Evolutionary conservation across 1,140 invertebrate species (phyloP), one percentile per base, ranked within the genome.

Genomic region (Ruditapes philippinarum): DNA sequence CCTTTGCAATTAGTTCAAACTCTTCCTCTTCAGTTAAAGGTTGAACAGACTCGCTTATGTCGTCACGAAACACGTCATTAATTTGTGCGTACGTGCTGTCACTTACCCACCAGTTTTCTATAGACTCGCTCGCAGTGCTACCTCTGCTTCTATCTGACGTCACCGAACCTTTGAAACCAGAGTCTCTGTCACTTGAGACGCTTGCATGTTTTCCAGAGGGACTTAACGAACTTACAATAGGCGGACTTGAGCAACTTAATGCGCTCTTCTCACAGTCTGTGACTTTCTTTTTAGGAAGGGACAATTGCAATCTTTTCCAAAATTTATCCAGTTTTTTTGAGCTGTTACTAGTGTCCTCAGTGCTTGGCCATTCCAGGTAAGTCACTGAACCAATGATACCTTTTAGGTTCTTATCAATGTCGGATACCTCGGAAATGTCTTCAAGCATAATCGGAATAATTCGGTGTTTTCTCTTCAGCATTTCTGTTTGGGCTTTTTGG

Each of bases 371-470:
- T 82, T 93, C 87, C 2, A 94, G 42, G 73, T 93, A 94, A 5
- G 92, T 94, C 0, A 94, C 90, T 0, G 93, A 90, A 19, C 81
- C 51, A 17, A 94, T 84, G 40, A 94, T 94, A 51, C 90, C 81
- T 60, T 93, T 92, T 40, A 94, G 60, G 42, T 90, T 93, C 73
- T 90, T 91, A 81, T 94, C 93, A 57, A 92, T 89, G 4, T 70
- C 76, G 49, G 81, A 54, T 0, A 89, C 45, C n/a, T 81, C 25
- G 0, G 82, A 88, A 49, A 94, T 90, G 60, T 95, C 93, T 38
- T 93, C 90, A 0, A 93, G 78, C 5, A 95, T 91, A 40, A 95
- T 81, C 5, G 94, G 94, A 40, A 95, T 94, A 60, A 95, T 94
- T 57, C 90, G 83, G 73, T 93, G 92, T 51, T 91, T 90, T 25